phyloP scores from a whole-genome alignment of 2,113 vertebrate species.

The Dolichallabes microphthalmus region DNA sequence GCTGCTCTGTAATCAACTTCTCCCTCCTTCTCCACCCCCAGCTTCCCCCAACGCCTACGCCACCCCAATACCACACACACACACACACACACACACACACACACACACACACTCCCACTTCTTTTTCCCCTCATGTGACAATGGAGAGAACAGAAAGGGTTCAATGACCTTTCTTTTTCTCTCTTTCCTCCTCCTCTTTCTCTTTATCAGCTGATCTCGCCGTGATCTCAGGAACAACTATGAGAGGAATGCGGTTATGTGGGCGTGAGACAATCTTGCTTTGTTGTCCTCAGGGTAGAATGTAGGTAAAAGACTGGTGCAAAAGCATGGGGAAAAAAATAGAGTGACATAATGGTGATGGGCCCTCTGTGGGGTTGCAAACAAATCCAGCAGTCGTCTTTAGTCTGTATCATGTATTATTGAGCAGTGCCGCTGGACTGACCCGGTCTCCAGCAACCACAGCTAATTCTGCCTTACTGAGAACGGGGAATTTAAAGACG shows the following conservation, averaged over 20 bases:
- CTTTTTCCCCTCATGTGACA: slow-evolving; percentile 30
- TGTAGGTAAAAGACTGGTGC: slow-evolving; percentile 20
- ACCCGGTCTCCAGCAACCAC: not conserved
- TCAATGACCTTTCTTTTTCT: slow-evolving; percentile 45
- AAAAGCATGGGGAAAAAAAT: slow-evolving; percentile 1
- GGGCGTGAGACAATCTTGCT: slow-evolving; percentile 49
- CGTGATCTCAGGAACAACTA: slow-evolving; percentile 44
- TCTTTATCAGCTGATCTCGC: slow-evolving; percentile 52
- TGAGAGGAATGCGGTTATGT: slow-evolving; percentile 53
- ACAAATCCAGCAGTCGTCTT: not conserved
- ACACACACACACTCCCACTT: not conserved
- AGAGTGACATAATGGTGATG: not conserved
- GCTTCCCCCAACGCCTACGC: slow-evolving; percentile 47
- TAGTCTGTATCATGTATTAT: not conserved
- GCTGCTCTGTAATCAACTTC: slow-evolving; percentile 47
- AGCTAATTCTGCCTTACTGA: not conserved
- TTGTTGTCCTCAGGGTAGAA: slow-evolving; percentile 42
- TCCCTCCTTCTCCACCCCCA: slow-evolving; percentile 44
- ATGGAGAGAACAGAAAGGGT: slow-evolving; percentile 32
- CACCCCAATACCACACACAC: slow-evolving; percentile 20
- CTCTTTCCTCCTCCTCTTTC: slow-evolving; percentile 18
- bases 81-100: not conserved
- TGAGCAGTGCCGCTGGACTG: not conserved
- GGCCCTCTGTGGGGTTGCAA: not conserved
- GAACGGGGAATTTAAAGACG: not conserved